These are phyloP conservation scores for Chloroclystis v-ata DNA, from an alignment of 2,888 invertebrate species.

Conservation along the genomic window DNA sequence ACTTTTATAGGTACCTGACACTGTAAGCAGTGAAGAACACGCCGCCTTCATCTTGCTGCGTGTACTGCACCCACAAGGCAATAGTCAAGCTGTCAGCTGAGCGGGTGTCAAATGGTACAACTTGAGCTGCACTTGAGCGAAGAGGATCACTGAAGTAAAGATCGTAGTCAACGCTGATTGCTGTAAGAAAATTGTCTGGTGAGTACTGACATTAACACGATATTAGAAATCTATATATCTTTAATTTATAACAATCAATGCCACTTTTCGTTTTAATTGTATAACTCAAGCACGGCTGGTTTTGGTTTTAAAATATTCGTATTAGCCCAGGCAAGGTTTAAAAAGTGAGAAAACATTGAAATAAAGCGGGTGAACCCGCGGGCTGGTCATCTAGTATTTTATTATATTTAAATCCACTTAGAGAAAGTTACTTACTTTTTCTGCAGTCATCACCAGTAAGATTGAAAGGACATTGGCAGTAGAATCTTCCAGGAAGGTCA, in stretches of 20 bases:
- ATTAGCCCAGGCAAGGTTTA: too few species aligned
- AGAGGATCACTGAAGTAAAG: constrained; percentile 95
- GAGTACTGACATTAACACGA: too few species aligned
- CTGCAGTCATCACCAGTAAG: constrained; percentile 97
- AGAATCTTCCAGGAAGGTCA: constrained; percentile 92
- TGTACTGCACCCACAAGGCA: constrained; percentile 98
- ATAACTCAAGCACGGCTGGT: too few species aligned
- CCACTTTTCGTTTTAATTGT: too few species aligned
- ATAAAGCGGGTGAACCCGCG: too few species aligned
- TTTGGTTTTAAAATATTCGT: too few species aligned
- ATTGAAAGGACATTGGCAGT: constrained; percentile 98
- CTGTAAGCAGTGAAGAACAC: constrained; percentile 95
- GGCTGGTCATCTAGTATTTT: background rate
- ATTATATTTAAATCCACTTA: background rate
- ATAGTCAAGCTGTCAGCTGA: constrained; percentile 89
- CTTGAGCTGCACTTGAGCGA: constrained; percentile 93
- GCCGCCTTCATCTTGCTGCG: constrained; percentile 93
- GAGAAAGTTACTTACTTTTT: constrained; percentile 83
- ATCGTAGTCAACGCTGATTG: constrained; percentile 99
- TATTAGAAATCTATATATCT: too few species aligned
- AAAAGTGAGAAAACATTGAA: too few species aligned
- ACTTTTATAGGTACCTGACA: constrained; percentile 80
- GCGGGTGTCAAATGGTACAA: constrained; percentile 92
- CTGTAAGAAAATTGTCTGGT: constrained; percentile 77
- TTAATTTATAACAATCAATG: too few species aligned